Percentiles rank a stretch among this genome's conserved stretches.
phyloP scores from a whole-genome alignment of 2,113 vertebrate species.

The Romanogobio albipinnatus region DNA sequence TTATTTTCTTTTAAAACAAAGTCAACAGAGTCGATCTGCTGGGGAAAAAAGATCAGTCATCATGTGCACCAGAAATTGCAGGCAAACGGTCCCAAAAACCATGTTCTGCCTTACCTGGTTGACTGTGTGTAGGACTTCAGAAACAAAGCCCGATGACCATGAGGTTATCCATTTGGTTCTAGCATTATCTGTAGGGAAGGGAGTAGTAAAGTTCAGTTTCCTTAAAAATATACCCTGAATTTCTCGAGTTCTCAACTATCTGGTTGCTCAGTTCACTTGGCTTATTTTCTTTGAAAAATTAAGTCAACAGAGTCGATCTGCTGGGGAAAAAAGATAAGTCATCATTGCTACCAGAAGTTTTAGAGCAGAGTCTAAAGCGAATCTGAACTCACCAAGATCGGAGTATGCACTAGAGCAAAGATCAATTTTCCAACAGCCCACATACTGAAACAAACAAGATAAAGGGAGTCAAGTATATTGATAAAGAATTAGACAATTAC shows the following conservation, averaged over 20 bases:
- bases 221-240: too few relatives aligned
- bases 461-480: background rate
- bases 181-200: too few relatives aligned
- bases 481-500: background rate
- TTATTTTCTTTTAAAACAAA: constrained; percentile 5
- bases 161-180: too few relatives aligned
- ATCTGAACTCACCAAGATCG: background rate
- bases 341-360: constrained; percentile 36
- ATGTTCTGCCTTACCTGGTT: too few relatives aligned
- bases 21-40: constrained; percentile 59
- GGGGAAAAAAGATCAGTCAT: constrained; percentile 60
- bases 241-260: too few relatives aligned
- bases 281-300: constrained; percentile 12
- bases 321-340: constrained; percentile 59
- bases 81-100: too few relatives aligned
- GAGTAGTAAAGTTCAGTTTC: too few relatives aligned
- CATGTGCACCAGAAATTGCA: constrained; percentile 35
- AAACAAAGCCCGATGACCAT: too few relatives aligned
- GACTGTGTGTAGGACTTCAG: too few relatives aligned
- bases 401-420: background rate
- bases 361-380: background rate
- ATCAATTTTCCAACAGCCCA: background rate
- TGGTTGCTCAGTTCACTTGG: constrained; percentile 51
- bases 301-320: constrained; percentile 59
- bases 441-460: background rate